phyloP scores from a whole-genome alignment of 2,888 invertebrate species.

The Lepidocyrtinus sp. region DNA sequence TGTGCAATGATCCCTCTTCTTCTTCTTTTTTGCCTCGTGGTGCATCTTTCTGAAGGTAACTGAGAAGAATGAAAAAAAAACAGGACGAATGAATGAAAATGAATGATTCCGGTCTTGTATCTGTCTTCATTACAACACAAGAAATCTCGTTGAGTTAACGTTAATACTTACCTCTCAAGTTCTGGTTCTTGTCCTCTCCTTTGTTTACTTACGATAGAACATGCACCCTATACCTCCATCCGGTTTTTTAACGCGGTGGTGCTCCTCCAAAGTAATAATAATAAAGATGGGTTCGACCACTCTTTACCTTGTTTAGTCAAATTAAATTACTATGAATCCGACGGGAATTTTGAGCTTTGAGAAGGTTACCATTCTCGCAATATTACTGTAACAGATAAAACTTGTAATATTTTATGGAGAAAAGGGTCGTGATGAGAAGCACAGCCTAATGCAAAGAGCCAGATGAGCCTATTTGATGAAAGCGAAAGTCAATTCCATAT shows the following conservation, averaged over 20 bases:
- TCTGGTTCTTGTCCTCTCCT: not conserved
- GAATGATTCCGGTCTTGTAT: constrained; percentile 47
- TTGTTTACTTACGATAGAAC: not conserved
- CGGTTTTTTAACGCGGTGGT: not conserved
- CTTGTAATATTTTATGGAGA: not conserved
- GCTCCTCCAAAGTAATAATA: not conserved
- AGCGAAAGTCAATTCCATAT: not conserved
- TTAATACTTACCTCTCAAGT: not conserved
- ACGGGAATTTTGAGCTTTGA: not conserved
- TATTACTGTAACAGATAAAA: no score
- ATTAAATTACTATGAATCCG: constrained; percentile 7
- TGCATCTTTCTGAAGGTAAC: constrained; percentile 9
- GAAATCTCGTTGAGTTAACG: not conserved
- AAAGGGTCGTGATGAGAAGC: no score
- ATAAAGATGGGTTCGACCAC: constrained; percentile 2
- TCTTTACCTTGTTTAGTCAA: constrained; percentile 1
- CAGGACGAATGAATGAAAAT: constrained; percentile 42
- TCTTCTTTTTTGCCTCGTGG: constrained; percentile 13
- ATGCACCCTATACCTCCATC: not conserved
- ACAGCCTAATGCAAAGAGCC: no score
- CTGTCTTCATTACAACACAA: constrained; percentile 19
- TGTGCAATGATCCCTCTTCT: constrained; percentile 29
- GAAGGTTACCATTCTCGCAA: no score
- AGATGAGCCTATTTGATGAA: no score
- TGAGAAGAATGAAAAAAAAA: constrained; percentile 8